Base-by-base conservation (phyloP, 2,888 invertebrate genomes). In the Epirrhoe alternata region DNA sequence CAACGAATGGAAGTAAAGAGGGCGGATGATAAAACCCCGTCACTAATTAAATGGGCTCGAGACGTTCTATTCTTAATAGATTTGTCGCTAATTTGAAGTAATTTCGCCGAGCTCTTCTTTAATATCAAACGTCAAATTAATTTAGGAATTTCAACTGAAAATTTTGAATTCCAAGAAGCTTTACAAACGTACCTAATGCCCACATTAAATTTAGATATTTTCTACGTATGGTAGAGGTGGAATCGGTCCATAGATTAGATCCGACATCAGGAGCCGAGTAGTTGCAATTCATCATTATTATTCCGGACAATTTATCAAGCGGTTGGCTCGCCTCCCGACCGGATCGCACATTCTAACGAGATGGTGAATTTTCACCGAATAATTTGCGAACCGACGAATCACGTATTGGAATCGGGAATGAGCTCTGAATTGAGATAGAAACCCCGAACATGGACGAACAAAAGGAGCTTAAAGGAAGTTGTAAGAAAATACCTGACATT, bases 221-320 rank as follows among this genome's bases (percentile, higher is more conserved):
- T 64, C 50, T 49, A 64, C 47, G 38, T 68, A 52, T 61, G 53
- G 49, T 55, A 24, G 57, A 70, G 72, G 79, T 81, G 79, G 83
- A 88, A 86, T 82, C 80, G 81, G 77, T 82, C 81, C 84, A 86
- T 86, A 88, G 88, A 88, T 88, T 89, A 88, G 87, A 86, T 86
- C 84, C 81, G 86, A 87, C 87, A 88, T 85, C 81, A 81, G 85
- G 83, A 86, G 83, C 86, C 84, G 82, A 80, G 86, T 89, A 91
- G 92, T 89, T 91, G 92, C 92, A 92, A 93, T 93, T 92, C 92
- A 93, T 93, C 93, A 93, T 93, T 93, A 92, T 93, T 93, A 93
- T 93, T 93, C 93, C 93, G 90, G 92, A 91, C 93, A 92, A 93
- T 93, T 93, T 93, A 92, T 93, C 93, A 92, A 92, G 91, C 91